These are phyloP conservation scores for Danio jaintianensis DNA, from an alignment of 2,797 vertebrate genomes.

Conservation along the genomic window DNA sequence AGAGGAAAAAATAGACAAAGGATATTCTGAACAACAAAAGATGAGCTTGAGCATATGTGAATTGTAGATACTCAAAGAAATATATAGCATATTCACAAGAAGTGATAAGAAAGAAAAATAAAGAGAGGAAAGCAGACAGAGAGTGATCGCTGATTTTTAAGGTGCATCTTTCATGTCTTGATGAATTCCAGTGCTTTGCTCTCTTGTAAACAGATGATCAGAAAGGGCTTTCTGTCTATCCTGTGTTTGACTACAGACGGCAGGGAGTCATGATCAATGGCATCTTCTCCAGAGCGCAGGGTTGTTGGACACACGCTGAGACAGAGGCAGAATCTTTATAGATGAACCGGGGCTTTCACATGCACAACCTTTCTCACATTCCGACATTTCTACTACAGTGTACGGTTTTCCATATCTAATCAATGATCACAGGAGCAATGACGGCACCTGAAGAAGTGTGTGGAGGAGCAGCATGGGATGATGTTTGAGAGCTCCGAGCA, in stretches of 20 bases:
- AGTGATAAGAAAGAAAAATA: slow-evolving; percentile 32
- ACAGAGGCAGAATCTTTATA: slow-evolving; percentile 25
- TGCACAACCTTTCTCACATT: background rate
- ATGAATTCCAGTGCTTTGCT: slow-evolving; percentile 66
- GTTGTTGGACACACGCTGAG: slow-evolving; percentile 33
- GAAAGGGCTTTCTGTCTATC: slow-evolving; percentile 50
- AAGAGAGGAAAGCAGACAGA: slow-evolving; percentile 16
- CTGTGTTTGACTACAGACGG: slow-evolving; percentile 49
- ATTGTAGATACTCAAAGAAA: slow-evolving; percentile 44
- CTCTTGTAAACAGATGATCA: slow-evolving; percentile 65
- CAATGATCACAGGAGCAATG: slow-evolving; percentile 6
- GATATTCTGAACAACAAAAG: slow-evolving; percentile 12
- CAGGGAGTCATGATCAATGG: slow-evolving; percentile 43
- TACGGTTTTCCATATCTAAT: background rate
- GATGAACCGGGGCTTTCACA: slow-evolving; percentile 12
- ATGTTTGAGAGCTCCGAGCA: background rate
- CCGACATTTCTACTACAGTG: background rate
- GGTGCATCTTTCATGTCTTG: slow-evolving; percentile 61
- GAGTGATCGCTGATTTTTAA: slow-evolving; percentile 48
- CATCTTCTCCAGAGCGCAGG: slow-evolving; percentile 37
- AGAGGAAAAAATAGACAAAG: slow-evolving; percentile 9
- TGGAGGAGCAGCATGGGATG: background rate
- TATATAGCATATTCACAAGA: background rate
- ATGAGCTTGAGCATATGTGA: slow-evolving; percentile 34
- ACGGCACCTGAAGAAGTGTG: background rate